A percentile compares a stretch with the other conserved stretches of the same genome.
These are phyloP conservation scores for Phoxinus phoxinus DNA, from an alignment of 2,113 vertebrate species.

Conservation along the genomic window DNA sequence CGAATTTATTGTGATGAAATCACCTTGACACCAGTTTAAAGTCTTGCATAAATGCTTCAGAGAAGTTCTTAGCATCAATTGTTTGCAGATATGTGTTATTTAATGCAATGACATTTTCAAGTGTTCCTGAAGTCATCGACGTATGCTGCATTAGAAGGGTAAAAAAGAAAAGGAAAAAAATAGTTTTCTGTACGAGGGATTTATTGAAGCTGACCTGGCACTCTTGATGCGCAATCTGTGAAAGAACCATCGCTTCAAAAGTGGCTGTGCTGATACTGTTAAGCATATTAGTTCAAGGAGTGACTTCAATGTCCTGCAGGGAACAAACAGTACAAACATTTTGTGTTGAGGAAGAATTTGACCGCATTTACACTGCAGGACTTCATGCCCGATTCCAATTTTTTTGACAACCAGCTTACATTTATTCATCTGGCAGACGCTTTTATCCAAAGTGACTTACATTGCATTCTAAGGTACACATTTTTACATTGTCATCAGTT, in stretches of 20 bases:
- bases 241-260: not conserved
- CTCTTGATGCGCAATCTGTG: not conserved
- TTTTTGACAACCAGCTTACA: too few species aligned
- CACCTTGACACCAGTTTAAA: not conserved
- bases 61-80: not conserved
- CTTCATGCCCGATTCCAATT: too few species aligned
- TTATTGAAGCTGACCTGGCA: slow-evolving; percentile 9
- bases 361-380: not conserved
- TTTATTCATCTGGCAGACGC: too few species aligned
- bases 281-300: not conserved
- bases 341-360: not conserved
- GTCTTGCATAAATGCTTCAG: not conserved
- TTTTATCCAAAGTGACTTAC: too few species aligned
- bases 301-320: not conserved
- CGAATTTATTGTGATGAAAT: not conserved
- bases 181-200: not conserved
- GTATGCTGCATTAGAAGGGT: not conserved
- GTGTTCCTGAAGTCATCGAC: not conserved
- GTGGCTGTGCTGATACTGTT: not conserved
- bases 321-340: not conserved
- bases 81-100: not conserved
- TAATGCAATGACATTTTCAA: slow-evolving; percentile 2
- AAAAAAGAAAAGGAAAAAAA: not conserved
- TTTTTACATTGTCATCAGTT: too few species aligned
- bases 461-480: too few species aligned